Evolutionary conservation across 1,140 invertebrate species (phyloP), one percentile per base, ranked within the genome.

Genomic region (Phenacoccus solenopsis): DNA sequence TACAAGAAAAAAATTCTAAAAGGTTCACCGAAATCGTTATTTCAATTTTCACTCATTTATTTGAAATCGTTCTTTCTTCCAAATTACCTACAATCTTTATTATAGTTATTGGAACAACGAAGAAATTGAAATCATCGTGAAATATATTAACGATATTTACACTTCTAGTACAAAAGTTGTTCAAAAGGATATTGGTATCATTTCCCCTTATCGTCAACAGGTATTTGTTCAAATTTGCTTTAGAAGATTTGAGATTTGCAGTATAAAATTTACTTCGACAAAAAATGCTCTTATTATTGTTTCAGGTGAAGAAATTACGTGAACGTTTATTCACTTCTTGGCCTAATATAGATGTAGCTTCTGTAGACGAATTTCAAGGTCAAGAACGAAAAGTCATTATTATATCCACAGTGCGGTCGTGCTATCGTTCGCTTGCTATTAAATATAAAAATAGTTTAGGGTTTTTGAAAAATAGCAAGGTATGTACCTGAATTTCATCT

Each of bases 281-380:
- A n/a, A n/a, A n/a, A n/a, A n/a, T n/a, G n/a, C n/a, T n/a, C n/a
- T n/a, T n/a, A n/a, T n/a, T n/a, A n/a, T 64, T 64, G 59, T 24
- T 64, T 3, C 4, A 64, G 59, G 59, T 64, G 22, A 20, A 64
- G 20, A 64, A 64, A 64, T 24, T 64, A 64, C 2, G 25, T 5
- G 20, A 27, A 64, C 5, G 25, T 16, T 64, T 64, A 16, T 49
- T 16, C 3, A 7, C 20, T 24, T 64, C 22, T 10, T 64, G 21
- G 30, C 5, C 38, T n/a, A 49, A 49, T 2, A 49, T 90, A 2
- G 93, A 96, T 84, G 84, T 97, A 38, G 94, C 93, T 0, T 91
- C 90, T 9, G 93, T 96, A 1, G 95, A 98, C 83, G 94, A 98
- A 77, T 98, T 98, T 78, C 96, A 98, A 80, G 95, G 94, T 7